A percentile compares a stretch with the other conserved stretches of the same genome.
These are phyloP conservation scores for Calosoma granatense DNA, from an alignment of 1,140 invertebrate species.

Conservation along the genomic window DNA sequence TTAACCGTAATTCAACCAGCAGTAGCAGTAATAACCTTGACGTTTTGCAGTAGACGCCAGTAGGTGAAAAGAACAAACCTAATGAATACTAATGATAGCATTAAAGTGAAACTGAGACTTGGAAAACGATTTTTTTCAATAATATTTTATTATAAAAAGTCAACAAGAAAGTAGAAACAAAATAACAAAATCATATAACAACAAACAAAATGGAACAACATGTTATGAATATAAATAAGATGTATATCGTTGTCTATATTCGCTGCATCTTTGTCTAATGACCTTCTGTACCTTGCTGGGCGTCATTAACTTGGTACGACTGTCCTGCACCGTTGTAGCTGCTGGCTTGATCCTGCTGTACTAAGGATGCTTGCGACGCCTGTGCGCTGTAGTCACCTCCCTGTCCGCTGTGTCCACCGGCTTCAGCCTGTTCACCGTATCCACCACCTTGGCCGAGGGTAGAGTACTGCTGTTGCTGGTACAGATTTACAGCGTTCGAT, in stretches of 20 bases:
- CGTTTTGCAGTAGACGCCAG: no score
- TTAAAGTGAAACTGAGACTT: no score
- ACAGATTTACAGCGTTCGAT: background rate
- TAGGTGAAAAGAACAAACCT: no score
- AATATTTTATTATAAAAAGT: background rate
- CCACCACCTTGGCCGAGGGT: background rate
- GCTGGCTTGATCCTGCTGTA: background rate
- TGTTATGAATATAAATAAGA: background rate
- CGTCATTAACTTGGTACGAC: background rate
- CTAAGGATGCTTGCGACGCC: background rate
- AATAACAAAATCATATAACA: constrained; percentile 2
- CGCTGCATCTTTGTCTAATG: background rate
- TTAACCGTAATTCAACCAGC: no score
- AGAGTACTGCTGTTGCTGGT: background rate
- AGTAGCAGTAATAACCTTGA: no score
- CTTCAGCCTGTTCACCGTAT: background rate
- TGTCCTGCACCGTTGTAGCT: background rate
- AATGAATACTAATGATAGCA: no score
- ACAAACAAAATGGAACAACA: background rate
- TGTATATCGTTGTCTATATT: background rate
- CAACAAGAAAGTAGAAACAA: constrained; percentile 1
- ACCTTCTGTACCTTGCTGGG: background rate
- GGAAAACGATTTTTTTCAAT: no score
- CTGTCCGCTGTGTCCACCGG: background rate
- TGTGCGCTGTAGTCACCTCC: background rate